Percentiles rank a stretch among this genome's conserved stretches.
phyloP scores from a whole-genome alignment of 2,888 invertebrate species.

The Galeopsomyia nigrocyanea region DNA sequence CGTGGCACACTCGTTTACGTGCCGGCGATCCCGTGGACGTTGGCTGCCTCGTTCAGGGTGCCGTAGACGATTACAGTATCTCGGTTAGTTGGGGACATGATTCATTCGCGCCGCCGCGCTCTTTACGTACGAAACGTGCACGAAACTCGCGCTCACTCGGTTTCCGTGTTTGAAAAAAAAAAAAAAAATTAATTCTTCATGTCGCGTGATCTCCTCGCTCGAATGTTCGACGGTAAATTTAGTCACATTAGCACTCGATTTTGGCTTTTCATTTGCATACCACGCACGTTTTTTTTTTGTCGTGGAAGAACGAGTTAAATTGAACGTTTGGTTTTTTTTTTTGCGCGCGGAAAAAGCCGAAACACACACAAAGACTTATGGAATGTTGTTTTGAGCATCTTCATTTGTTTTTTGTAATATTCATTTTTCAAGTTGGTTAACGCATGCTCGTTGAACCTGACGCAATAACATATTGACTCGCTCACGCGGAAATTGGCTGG shows the following conservation, averaged over 20 bases:
- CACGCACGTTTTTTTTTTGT: too few relatives aligned
- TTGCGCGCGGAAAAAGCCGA: too few relatives aligned
- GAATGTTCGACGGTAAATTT: too few relatives aligned
- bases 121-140: background rate
- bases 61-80: slow-evolving; percentile 35
- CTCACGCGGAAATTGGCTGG: slow-evolving; percentile 19
- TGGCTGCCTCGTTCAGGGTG: slow-evolving; percentile 2
- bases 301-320: too few relatives aligned
- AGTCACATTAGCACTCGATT: too few relatives aligned
- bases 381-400: too few relatives aligned
- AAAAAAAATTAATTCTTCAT: background rate
- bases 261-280: too few relatives aligned
- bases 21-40: background rate
- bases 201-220: too few relatives aligned
- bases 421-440: too few relatives aligned
- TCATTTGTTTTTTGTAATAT: too few relatives aligned
- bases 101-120: slow-evolving; percentile 10
- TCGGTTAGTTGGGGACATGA: slow-evolving; percentile 11
- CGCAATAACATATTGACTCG: slow-evolving; percentile 23
- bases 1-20: slow-evolving; percentile 1
- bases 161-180: slow-evolving; percentile 1
- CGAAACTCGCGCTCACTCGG: slow-evolving; percentile 2
- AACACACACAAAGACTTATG: too few relatives aligned
- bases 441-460: background rate
- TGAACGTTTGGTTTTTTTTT: too few relatives aligned